A percentile compares a stretch with the other conserved stretches of the same genome.
Conservation (phyloP, 64 coral and sea anemone genomes). For the Stichodactyla helianthus region DNA sequence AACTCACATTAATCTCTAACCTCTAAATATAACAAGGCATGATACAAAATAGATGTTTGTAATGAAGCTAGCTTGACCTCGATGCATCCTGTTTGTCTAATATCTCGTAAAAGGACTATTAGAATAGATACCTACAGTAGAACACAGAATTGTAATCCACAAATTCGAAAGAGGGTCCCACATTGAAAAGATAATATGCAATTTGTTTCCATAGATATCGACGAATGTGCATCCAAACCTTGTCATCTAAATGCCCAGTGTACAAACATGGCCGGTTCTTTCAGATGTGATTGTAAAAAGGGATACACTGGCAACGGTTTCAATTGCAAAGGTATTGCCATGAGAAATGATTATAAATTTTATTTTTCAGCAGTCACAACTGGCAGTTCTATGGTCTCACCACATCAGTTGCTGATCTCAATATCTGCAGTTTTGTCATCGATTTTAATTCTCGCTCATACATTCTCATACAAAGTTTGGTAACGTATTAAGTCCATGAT, state of each 20-base stretch:
- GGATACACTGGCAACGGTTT: neutral
- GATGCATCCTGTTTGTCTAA: too few relatives aligned
- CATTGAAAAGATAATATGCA: too few relatives aligned
- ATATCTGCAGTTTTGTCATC: neutral
- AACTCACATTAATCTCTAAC: too few relatives aligned
- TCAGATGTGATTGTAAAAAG: neutral
- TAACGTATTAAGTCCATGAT: neutral
- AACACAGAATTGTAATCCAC: too few relatives aligned
- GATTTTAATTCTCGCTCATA: neutral
- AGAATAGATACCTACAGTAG: too few relatives aligned
- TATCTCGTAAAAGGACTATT: too few relatives aligned
- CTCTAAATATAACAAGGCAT: too few relatives aligned
- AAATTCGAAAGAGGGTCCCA: too few relatives aligned
- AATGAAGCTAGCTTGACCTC: too few relatives aligned
- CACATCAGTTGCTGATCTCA: neutral
- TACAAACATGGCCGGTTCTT: neutral
- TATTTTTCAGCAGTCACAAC: neutral
- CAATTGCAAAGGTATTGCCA: neutral
- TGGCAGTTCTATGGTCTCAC: neutral
- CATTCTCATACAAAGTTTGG: neutral
- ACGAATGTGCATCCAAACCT: too few relatives aligned
- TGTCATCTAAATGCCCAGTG: neutral
- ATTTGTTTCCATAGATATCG: too few relatives aligned
- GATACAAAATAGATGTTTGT: too few relatives aligned
- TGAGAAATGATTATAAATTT: neutral